A percentile compares a stretch with the other conserved stretches of the same genome.
These are phyloP conservation scores for Takifugu rubripes DNA, from an alignment of 2,797 vertebrate genomes.

Conservation along the genomic window DNA sequence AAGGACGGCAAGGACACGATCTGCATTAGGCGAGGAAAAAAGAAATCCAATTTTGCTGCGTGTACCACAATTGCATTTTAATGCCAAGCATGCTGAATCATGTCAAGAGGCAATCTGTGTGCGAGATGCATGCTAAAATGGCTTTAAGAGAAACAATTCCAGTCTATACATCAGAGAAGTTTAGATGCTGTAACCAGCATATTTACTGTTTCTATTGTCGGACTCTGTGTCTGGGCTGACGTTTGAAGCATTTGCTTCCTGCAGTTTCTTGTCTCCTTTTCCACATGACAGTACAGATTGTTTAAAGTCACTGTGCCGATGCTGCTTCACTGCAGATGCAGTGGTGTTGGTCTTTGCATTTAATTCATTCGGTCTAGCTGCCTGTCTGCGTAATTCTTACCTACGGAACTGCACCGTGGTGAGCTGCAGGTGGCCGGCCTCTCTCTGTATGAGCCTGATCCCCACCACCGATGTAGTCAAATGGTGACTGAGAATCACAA, in stretches of 20 bases:
- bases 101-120: conserved; percentile 54
- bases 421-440: conserved; percentile 43
- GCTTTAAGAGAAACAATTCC: conserved; percentile 31
- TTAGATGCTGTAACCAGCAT: too few species aligned
- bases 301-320: conserved; percentile 14
- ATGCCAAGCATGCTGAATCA: conserved; percentile 62
- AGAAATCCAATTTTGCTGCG: conserved; percentile 63
- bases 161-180: too few species aligned
- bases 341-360: neutral
- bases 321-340: conserved; percentile 15
- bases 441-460: conserved; percentile 50
- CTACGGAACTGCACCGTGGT: conserved; percentile 21
- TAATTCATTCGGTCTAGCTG: conserved; percentile 24
- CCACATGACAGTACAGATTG: conserved; percentile 4
- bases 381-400: conserved; percentile 29
- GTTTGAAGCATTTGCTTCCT: too few species aligned
- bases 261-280: conserved; percentile 12
- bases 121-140: conserved; percentile 58
- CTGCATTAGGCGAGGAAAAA: conserved; percentile 48
- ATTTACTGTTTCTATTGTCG: too few species aligned
- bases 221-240: too few species aligned
- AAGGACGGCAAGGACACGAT: conserved; percentile 62
- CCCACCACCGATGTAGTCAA: conserved; percentile 56
- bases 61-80: conserved; percentile 53
- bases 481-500: conserved; percentile 63